Base-by-base conservation (phyloP, 2,888 invertebrate genomes). In the Dascillus cervinus region DNA sequence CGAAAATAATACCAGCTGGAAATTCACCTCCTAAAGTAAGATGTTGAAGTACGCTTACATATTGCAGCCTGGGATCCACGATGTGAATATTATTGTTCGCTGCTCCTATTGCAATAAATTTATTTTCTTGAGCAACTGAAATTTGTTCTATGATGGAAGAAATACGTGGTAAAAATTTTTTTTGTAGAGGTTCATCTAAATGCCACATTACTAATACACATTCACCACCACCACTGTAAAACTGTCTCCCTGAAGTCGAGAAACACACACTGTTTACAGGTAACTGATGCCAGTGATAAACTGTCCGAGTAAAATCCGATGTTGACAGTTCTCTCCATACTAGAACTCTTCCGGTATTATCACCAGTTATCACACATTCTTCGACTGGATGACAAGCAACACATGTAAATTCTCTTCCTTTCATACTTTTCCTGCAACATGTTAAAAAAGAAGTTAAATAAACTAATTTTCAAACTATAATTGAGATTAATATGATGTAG, bases 211-310 rank as follows among this genome's bases (percentile, higher is more conserved):
- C 85, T 28, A 89, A 59, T 1, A 84, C 84, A 50, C 77, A 72
- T 59, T 89, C 89, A 25, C 71, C 70, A n/a, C 83, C 88, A 4
- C 85, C 84, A 47, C 82, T 82, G 48, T 77, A 79, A 55, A 88
- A 72, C 43, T 75, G 70, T 5, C 73, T 73, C 11, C 85, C 85
- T 60, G 61, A 47, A 2, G 55, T 49, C 6, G 84, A 77, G 53
- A 85, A 87, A 1, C 67, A 64, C 9, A 88, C 55, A 52, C 79
- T 75, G 23, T 70, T 67, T 1, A 86, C 77, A 15, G 78, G 72
- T 26, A 83, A 66, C 3, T 78, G 75, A 62, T 88, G 88, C 88
- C 88, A 88, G 56, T 87, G 86, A 50, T 73, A 75, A 2, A 73
- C 57, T 1, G 73, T 64, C 50, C 71, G 65, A 5, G 52, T 41